Base-by-base conservation (phyloP, 2,888 invertebrate genomes). In the Labia minor region DNA sequence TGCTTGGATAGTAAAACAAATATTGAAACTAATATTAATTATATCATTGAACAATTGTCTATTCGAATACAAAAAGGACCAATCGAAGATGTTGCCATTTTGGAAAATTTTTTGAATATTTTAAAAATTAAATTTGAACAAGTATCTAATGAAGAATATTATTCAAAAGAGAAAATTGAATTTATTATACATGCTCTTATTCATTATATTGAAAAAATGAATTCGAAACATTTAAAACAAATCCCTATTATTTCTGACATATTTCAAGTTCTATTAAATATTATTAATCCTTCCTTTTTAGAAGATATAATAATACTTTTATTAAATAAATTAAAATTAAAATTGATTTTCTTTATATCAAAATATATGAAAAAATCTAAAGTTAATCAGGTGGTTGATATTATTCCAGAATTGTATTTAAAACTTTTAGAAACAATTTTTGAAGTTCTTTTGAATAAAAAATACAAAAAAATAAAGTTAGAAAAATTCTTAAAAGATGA, bases 371-470 rank as follows among this genome's bases (percentile, higher is more conserved):
- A 73, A 95, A 85, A 72, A 96, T 92, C 70, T 90, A 86, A 71
- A 88, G 84, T 78, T 95, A 94, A 77, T 95, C 93, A 71, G 86
- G 86, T 72, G 86, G 83, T 76, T 95, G 95, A 75, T 89, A 87
- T 72, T 86, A 88, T 69, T 87, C 21, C 64, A 16, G 62, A 66
- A 62, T 16, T 67, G 6, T 61, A 64, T 33, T 63, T 69, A 26
- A 66, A 65, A 61, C 61, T 69, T 14, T 19, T 67, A 1, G 67
- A 69, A 63, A 61, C 67, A 14, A 16, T 67, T n/a, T 18, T 67
- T 21, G 19, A 49, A 33, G 33, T 61, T 0, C 18, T 66, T 26
- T 26, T 26, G 26, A 26, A 6, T 3, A 3, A 8, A 8, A 26
- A 26, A 26, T 26, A 26, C 4, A 8, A 26, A 26, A 26, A 26